phyloP scores from a whole-genome alignment of 2,888 invertebrate genomes.

The Lypha dubia region DNA sequence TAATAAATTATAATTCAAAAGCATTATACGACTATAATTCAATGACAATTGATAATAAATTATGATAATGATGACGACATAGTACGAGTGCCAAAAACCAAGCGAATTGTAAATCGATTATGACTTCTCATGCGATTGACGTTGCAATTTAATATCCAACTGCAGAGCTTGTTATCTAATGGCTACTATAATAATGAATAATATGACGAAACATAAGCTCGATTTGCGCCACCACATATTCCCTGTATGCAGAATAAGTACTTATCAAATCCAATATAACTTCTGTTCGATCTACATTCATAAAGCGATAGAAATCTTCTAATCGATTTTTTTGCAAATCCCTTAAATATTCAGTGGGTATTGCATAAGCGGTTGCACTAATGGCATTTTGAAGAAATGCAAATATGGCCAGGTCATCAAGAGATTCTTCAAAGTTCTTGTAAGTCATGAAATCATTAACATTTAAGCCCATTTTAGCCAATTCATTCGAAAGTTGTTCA shows the following conservation, averaged over 20 bases:
- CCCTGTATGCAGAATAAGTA: constrained; percentile 73
- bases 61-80: no score
- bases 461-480: constrained; percentile 77
- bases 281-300: constrained; percentile 78
- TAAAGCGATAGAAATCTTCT: constrained; percentile 81
- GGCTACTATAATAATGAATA: no score
- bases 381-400: constrained; percentile 82
- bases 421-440: constrained; percentile 79
- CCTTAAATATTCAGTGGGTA: constrained; percentile 81
- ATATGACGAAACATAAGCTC: no score
- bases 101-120: no score
- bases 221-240: constrained; percentile 77
- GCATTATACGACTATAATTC: no score
- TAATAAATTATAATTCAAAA: no score
- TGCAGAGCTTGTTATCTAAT: no score
- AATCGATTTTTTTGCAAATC: constrained; percentile 79
- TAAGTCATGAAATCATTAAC: constrained; percentile 78
- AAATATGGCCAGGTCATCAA: constrained; percentile 80
- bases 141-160: no score
- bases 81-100: no score
- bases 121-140: no score
- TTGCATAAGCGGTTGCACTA: constrained; percentile 77
- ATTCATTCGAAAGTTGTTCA: constrained; percentile 76
- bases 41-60: no score
- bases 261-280: constrained; percentile 75